Conservation (phyloP, 2,888 invertebrate genomes). For the Hyppa rectilinea region DNA sequence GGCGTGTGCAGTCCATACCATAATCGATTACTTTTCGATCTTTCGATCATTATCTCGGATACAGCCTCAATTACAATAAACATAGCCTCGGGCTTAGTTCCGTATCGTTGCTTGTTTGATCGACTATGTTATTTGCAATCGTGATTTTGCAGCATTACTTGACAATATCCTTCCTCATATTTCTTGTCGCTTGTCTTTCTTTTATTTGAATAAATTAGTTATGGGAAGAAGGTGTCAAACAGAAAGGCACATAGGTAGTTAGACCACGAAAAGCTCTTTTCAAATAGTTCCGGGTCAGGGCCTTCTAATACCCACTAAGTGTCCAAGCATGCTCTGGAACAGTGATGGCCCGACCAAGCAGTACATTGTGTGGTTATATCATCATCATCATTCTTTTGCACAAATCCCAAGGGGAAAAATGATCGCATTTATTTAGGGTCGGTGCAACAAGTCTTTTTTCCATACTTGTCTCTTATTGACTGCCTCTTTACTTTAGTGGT, state of each 20-base stretch:
- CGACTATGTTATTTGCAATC: conserved; percentile 57
- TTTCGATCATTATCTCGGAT: conserved; percentile 77
- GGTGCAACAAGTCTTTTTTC: no score
- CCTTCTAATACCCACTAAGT: not conserved
- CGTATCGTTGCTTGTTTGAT: conserved; percentile 70
- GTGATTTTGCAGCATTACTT: conserved; percentile 47
- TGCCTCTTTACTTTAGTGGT: no score
- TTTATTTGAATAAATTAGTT: conserved; percentile 17
- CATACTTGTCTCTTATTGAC: no score
- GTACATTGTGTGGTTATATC: not conserved
- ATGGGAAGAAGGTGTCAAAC: not conserved
- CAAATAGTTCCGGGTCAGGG: not conserved
- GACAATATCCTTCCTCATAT: conserved; percentile 53
- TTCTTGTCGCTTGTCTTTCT: conserved; percentile 49
- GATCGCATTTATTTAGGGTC: no score
- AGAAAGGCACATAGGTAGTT: not conserved
- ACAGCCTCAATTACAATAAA: conserved; percentile 74
- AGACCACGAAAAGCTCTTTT: no score
- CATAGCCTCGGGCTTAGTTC: conserved; percentile 79
- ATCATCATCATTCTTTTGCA: no score
- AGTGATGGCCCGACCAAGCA: not conserved
- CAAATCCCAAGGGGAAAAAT: no score
- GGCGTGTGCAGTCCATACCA: conserved; percentile 47
- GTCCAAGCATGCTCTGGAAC: not conserved
- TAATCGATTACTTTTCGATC: conserved; percentile 75